Evolutionary conservation across 2,113 vertebrate species (phyloP), one percentile per base, ranked within the genome.

Genomic region (Sciurus niger): DNA sequence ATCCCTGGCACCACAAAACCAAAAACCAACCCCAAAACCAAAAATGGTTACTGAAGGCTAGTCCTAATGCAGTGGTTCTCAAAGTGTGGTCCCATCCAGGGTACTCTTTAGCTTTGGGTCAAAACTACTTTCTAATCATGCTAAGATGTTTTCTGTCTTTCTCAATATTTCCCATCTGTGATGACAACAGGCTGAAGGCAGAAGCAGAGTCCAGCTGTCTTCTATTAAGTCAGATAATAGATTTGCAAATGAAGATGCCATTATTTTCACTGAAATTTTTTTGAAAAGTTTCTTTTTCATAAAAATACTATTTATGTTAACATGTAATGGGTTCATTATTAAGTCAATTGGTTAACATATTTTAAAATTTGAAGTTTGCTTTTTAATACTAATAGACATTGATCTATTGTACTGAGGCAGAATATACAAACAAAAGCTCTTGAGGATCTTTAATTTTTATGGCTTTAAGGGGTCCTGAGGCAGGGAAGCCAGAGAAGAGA

Each of bases 291-390:
- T 96, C 51, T 58, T 94, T 55, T 79, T 30, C 74, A 78, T 72
- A 14, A 89, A 95, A 93, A 80, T 46, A 17, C 40, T 83, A 55
- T 22, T 93, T 93, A 90, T 78, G 63, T 77, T 84, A 89, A 92
- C 8, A 78, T n/a, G 24, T 70, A 78, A 84, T 53, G 12, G 22
- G 37, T 51, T 68, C 73, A 60, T 80, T 37, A 18, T 85, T 77
- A 68, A 63, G 34, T 63, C 32, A 70, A 37, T 65, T 86, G 43
- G 37, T 55, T 58, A 58, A 84, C 73, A 40, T 25, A 34, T 76
- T 78, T 77, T 83, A 32, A 34, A 78, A 67, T 92, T 58, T 51
- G 94, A 72, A 58, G 18, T 89, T 95, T 73, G 78, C 63, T 72
- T 93, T 70, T 77, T 83, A 86, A 86, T 84, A 55, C 34, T 63